Conservation (phyloP, 2,113 vertebrate genomes). For the Gopherus flavomarginatus region DNA sequence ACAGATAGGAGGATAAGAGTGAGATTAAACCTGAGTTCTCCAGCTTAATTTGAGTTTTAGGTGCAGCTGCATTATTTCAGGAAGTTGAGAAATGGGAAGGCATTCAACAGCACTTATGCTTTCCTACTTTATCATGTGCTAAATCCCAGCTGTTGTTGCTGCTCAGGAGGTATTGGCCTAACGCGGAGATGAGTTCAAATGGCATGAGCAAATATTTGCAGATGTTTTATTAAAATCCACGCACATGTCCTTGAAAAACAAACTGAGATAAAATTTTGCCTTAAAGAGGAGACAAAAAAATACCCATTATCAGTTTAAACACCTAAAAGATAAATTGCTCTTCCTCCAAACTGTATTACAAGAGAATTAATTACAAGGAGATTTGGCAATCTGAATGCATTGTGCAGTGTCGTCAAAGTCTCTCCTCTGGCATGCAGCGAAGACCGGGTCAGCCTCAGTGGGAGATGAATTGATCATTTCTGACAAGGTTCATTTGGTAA, state of each 20-base stretch:
- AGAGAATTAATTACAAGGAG: constrained; percentile 56
- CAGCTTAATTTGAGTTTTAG: fast-evolving
- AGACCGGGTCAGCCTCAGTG: constrained; percentile 34
- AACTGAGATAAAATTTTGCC: background rate
- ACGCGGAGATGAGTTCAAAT: background rate
- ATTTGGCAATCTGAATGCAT: constrained; percentile 37
- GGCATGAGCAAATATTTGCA: background rate
- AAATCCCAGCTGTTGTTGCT: background rate
- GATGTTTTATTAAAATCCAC: background rate
- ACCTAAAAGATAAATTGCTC: constrained; percentile 20
- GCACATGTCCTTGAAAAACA: background rate
- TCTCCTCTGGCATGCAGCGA: constrained; percentile 22
- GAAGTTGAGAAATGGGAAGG: background rate
- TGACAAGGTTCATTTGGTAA: constrained; percentile 61
- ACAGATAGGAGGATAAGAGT: fast-evolving
- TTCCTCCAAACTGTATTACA: constrained; percentile 23
- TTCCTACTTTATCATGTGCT: background rate
- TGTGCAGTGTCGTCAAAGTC: constrained; percentile 10
- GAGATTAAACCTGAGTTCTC: background rate
- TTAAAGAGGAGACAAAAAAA: background rate
- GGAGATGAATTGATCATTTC: constrained; percentile 51
- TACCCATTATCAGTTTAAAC: background rate
- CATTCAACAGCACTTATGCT: fast-evolving
- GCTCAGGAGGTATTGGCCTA: background rate
- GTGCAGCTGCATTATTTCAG: background rate